Base-by-base conservation (phyloP, 2,113 vertebrate genomes). In the Arenaria interpres region DNA sequence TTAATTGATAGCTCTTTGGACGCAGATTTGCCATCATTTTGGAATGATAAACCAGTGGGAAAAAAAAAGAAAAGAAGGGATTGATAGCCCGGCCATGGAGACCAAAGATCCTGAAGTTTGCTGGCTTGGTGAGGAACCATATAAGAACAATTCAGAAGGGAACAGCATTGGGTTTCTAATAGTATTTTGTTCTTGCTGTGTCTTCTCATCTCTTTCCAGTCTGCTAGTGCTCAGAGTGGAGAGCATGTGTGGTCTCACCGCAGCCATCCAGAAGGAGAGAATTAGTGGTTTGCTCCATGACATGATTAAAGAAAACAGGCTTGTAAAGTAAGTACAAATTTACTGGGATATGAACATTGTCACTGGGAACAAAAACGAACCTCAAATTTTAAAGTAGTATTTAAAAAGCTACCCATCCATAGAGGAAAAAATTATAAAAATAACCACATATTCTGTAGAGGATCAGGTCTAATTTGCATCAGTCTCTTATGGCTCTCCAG, bases 231-330 rank as follows among this genome's bases (percentile, higher is more conserved):
- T 92, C 32, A 39, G 63, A 76, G 63, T 0, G 0, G 20, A 72
- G 14, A 60, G 2, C 3, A 7, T 96, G 96, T 97, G 96, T 96
- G 96, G 95, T 92, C 95, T 90, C 35, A 14, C 75, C 45, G 2
- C 85, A 96, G 60, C 56, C 46, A 68, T 75, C 76, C 96, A 95
- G 85, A 96, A 96, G 89, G 93, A 95, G 51, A 89, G 76, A 90
- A 95, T 95, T 90, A 93, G 79, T 71, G 60, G 75, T 80, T 46
- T 90, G 21, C 60, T 92, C 27, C 72, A 72, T 25, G 15, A 27
- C 79, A 81, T 56, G 88, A 95, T 93, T 84, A 94, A 96, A 93
- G 88, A 93, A 96, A 83, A 56, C 18, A 90, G 41, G 74, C 71
- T 76, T 69, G 59, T 69, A 73, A 88, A 96, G 83, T 48, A 88